These are phyloP conservation scores for Oligia strigilis DNA, from an alignment of 2,888 invertebrate genomes.

Conservation along the genomic window DNA sequence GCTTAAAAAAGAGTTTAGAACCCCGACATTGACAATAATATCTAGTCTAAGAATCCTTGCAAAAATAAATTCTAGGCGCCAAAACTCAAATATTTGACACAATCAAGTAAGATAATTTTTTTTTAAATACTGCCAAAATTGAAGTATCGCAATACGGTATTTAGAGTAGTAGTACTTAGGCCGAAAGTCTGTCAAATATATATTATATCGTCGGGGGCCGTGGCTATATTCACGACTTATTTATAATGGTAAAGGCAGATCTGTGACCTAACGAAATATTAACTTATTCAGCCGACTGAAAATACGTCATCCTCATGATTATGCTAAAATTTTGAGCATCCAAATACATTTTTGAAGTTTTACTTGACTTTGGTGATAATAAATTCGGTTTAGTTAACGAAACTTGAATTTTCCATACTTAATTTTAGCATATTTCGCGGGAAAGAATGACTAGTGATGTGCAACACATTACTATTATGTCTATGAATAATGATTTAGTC, in stretches of 20 bases:
- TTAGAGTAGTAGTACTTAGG: constrained; percentile 66
- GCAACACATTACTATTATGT: background rate
- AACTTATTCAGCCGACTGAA: background rate
- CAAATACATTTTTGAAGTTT: background rate
- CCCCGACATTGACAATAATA: constrained; percentile 20
- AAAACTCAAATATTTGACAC: constrained; percentile 39
- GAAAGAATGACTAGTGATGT: constrained; percentile 13
- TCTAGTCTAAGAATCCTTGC: constrained; percentile 16
- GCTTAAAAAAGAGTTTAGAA: background rate
- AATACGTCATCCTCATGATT: background rate
- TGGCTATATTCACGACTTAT: constrained; percentile 37
- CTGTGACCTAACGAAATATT: background rate
- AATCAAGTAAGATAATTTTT: constrained; percentile 2
- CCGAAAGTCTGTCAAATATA: constrained; percentile 54
- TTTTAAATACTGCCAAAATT: constrained; percentile 62
- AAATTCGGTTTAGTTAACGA: background rate
- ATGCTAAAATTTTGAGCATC: background rate
- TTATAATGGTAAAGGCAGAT: background rate
- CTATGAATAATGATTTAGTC: constrained; percentile 5
- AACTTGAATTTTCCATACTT: background rate
- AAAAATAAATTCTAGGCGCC: too few species aligned
- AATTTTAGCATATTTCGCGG: constrained; percentile 9
- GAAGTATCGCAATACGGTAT: constrained; percentile 46
- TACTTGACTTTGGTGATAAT: background rate
- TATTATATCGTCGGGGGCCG: constrained; percentile 46